These are phyloP conservation scores for Leucoptera coffeella DNA, from an alignment of 2,888 invertebrate species.

Conservation along the genomic window DNA sequence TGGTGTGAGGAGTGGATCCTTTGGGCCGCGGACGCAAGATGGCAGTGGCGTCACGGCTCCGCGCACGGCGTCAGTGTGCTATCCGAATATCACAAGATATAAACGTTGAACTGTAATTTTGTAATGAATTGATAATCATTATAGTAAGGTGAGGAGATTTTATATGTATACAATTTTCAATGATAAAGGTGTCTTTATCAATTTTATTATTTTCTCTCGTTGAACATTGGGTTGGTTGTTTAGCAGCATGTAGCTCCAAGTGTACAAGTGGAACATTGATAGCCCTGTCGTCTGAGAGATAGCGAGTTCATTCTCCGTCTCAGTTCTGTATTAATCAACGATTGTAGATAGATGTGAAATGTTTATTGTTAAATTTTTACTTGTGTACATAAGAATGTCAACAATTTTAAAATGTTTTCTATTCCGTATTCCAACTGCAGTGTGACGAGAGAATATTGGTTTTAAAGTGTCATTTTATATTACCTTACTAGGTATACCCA, in stretches of 20 bases:
- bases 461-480: no score
- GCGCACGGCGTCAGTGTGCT: constrained; percentile 10
- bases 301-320: no score
- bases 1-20: constrained; percentile 50
- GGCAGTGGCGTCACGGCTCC: neutral
- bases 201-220: constrained; percentile 52
- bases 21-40: constrained; percentile 19
- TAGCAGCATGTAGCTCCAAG: no score
- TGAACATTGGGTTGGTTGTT: constrained; percentile 28
- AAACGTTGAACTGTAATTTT: constrained; percentile 38
- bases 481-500: constrained; percentile 1
- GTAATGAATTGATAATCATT: constrained; percentile 33
- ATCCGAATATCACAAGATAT: constrained; percentile 12
- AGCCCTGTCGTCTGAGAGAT: no score
- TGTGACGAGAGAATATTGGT: constrained; percentile 39
- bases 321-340: constrained; percentile 10
- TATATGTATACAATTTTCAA: constrained; percentile 28
- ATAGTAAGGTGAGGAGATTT: constrained; percentile 41
- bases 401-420: constrained; percentile 24
- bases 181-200: constrained; percentile 27
- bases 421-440: constrained; percentile 43
- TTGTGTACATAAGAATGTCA: constrained; percentile 34
- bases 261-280: no score
- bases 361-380: constrained; percentile 27
- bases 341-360: constrained; percentile 17